Conservation (phyloP, 2,113 vertebrate genomes). For the Myanophis thanlyinensis region DNA sequence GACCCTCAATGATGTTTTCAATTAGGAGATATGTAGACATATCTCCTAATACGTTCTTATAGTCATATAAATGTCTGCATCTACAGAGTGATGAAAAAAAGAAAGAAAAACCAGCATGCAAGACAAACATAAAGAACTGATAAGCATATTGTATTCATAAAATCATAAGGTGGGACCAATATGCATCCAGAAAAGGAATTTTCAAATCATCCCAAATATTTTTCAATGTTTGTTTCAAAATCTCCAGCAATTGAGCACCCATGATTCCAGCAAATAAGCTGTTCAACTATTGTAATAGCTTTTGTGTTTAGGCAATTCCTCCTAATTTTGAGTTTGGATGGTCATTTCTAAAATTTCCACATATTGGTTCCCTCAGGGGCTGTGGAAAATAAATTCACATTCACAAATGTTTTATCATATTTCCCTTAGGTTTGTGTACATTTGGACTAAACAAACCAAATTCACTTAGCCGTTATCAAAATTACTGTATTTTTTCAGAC, state of each 20-base stretch:
- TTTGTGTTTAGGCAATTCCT: not conserved
- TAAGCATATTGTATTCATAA: not conserved
- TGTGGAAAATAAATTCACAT: not conserved
- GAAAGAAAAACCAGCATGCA: not conserved
- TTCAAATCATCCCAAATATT: not conserved
- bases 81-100: conserved; percentile 33
- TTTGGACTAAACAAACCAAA: not conserved
- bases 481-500: too few relatives aligned
- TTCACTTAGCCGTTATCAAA: not conserved
- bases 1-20: conserved; percentile 52
- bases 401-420: not conserved
- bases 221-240: not conserved
- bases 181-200: not conserved
- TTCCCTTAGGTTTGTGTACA: not conserved
- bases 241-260: not conserved
- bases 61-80: not conserved
- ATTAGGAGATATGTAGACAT: conserved; percentile 29
- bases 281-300: not conserved
- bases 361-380: not conserved
- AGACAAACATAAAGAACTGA: conserved; percentile 10
- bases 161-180: not conserved
- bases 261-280: not conserved
- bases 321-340: not conserved
- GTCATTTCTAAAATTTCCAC: not conserved
- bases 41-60: not conserved